Conservation (phyloP, 2,888 invertebrate species). For the Phyllotreta striolata region DNA sequence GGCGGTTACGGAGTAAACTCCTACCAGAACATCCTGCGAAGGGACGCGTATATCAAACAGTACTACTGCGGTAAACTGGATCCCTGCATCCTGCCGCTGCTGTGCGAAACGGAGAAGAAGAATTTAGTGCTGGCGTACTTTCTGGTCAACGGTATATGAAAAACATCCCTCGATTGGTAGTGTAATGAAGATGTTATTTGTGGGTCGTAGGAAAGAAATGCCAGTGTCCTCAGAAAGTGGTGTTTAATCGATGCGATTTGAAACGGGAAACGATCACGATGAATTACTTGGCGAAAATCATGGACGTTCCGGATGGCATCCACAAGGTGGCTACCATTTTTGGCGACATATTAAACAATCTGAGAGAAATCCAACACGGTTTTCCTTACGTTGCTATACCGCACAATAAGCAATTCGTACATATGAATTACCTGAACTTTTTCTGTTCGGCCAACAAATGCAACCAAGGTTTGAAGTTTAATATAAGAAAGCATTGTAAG, state of each 20-base stretch:
- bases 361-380: conserved; percentile 43
- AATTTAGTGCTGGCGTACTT: conserved; percentile 32
- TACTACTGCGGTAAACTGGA: conserved; percentile 35
- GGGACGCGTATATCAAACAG: conserved; percentile 4
- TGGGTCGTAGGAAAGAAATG: conserved; percentile 6
- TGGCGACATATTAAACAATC: conserved; percentile 36
- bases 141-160: conserved; percentile 29
- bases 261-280: conserved; percentile 20
- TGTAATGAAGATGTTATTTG: background rate
- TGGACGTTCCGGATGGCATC: conserved; percentile 37
- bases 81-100: conserved; percentile 17
- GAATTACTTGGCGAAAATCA: conserved; percentile 31
- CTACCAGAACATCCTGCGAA: background rate
- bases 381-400: conserved; percentile 43
- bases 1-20: conserved; percentile 8
- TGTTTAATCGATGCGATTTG: conserved; percentile 32
- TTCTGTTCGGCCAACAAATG: conserved; percentile 5
- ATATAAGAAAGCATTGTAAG: background rate
- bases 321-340: conserved; percentile 20
- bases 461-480: background rate
- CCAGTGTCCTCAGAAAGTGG: conserved; percentile 32
- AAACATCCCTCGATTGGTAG: background rate
- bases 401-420: conserved; percentile 38
- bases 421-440: conserved; percentile 37
- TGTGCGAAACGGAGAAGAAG: conserved; percentile 33